phyloP scores from a whole-genome alignment of 2,797 vertebrate species.

The Lagothrix lagotricha region DNA sequence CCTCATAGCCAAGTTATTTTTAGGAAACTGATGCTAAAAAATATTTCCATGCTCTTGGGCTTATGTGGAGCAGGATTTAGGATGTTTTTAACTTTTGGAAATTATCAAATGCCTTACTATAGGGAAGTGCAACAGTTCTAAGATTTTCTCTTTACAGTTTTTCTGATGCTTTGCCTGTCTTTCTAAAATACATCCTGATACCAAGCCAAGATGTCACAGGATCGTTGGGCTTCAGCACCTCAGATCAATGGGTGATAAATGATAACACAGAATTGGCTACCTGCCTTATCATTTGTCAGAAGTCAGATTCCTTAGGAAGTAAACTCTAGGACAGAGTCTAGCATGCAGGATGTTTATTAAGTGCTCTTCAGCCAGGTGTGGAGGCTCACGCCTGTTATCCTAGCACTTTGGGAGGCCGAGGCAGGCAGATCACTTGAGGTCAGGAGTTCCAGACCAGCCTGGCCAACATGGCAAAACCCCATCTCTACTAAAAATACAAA shows the following conservation, averaged over 20 bases:
- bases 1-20: constrained; percentile 40
- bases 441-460: not conserved
- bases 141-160: constrained; percentile 7
- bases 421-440: not conserved
- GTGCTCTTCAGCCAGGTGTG: not conserved
- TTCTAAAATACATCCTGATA: not conserved
- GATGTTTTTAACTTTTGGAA: constrained; percentile 32
- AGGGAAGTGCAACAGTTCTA: not conserved
- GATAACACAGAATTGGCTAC: not conserved
- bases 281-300: not conserved
- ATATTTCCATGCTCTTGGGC: not conserved
- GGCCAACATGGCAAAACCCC: not conserved
- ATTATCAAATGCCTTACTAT: constrained; percentile 6
- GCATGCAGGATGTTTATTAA: not conserved
- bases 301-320: not conserved
- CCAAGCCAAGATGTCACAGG: not conserved
- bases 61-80: not conserved
- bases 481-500: not conserved
- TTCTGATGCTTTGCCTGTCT: not conserved
- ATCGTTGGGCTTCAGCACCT: not conserved
- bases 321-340: not conserved
- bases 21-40: constrained; percentile 47
- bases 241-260: not conserved
- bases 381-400: not conserved
- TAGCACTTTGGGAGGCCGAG: not conserved